phyloP scores from a whole-genome alignment of 2,113 vertebrate species.

The Alethe castanea region DNA sequence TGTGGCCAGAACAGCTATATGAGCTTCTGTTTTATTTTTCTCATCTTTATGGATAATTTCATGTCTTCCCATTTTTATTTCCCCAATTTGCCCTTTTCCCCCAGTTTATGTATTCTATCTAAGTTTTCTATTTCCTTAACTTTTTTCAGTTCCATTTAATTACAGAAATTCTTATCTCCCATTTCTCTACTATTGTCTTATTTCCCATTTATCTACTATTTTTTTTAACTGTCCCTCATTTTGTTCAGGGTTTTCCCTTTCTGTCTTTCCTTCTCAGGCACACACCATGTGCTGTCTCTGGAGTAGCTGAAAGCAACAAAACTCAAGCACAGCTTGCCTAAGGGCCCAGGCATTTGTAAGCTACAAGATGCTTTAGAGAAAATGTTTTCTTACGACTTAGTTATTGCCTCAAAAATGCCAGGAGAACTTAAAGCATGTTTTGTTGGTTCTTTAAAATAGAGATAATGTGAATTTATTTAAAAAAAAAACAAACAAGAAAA shows the following conservation, averaged over 20 bases:
- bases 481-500: background rate
- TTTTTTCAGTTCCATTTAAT: background rate
- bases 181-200: background rate
- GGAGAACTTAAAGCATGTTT: slow-evolving; percentile 20
- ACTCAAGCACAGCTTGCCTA: background rate
- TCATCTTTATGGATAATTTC: background rate
- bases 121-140: background rate
- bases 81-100: background rate
- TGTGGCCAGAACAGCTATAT: background rate
- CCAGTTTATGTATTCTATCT: background rate
- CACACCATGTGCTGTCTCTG: background rate
- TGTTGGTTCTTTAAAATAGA: slow-evolving; percentile 12
- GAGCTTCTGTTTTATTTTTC: background rate
- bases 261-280: background rate
- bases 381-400: slow-evolving; percentile 49
- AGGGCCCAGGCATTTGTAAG: slow-evolving; percentile 40
- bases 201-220: background rate
- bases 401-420: slow-evolving; percentile 53
- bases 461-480: background rate
- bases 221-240: background rate
- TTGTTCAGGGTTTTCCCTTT: background rate
- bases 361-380: slow-evolving; percentile 52
- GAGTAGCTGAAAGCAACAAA: slow-evolving; percentile 19
- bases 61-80: background rate
- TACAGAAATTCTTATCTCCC: background rate